phyloP scores from a whole-genome alignment of 2,113 vertebrate genomes.

The Corvus cornix region DNA sequence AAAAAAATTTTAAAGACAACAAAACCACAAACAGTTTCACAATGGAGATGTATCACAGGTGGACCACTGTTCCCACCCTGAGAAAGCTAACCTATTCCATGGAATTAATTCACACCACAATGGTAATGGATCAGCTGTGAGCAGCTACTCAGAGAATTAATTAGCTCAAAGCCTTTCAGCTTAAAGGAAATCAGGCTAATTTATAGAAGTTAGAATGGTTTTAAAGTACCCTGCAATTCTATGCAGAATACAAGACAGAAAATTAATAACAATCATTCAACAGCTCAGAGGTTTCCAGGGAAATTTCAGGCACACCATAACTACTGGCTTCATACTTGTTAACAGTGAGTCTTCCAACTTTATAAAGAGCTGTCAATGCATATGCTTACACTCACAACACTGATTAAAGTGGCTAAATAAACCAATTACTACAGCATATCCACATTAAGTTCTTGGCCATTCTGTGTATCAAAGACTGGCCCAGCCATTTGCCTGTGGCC shows the following conservation, averaged over 20 bases:
- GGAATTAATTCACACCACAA: background rate
- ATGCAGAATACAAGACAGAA: background rate
- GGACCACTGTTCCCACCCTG: rapidly evolving
- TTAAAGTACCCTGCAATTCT: background rate
- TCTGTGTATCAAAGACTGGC: background rate
- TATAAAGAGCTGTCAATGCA: background rate
- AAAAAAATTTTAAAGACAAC: background rate
- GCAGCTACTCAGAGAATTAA: background rate
- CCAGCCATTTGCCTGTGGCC: background rate
- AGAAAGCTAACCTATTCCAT: background rate
- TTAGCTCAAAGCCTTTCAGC: background rate
- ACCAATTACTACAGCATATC: background rate
- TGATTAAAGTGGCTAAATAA: background rate
- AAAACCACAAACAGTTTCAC: background rate
- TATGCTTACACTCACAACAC: background rate
- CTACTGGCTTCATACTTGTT: background rate
- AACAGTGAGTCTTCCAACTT: background rate
- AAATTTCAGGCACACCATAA: background rate
- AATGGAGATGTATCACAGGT: background rate
- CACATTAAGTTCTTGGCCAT: background rate
- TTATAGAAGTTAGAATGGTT: background rate
- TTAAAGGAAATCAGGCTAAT: background rate
- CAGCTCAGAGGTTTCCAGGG: background rate
- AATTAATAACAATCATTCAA: background rate
- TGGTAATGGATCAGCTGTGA: background rate